Conservation (phyloP, 2,797 vertebrate species). For the Rhinophrynus dorsalis region DNA sequence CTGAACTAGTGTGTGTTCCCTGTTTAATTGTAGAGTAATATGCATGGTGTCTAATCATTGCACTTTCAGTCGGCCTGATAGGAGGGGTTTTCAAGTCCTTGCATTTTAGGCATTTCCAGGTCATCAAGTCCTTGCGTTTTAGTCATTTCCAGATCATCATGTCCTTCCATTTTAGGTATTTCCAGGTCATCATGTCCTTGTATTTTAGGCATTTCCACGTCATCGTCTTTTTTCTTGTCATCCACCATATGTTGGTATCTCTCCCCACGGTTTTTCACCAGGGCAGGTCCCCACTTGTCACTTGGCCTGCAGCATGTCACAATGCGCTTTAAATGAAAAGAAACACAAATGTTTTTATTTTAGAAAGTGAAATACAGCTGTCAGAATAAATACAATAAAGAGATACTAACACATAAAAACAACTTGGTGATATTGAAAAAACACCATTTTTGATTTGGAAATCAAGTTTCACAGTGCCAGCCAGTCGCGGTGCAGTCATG, state of each 20-base stretch:
- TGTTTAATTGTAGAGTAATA: too few relatives aligned
- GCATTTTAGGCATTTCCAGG: not conserved
- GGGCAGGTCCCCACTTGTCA: slow-evolving; percentile 84
- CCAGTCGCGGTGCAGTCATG: too few relatives aligned
- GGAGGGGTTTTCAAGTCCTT: slow-evolving; percentile 1
- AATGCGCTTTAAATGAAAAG: slow-evolving; percentile 73
- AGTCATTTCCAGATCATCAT: slow-evolving; percentile 13
- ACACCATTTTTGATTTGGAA: too few relatives aligned
- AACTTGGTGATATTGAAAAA: too few relatives aligned
- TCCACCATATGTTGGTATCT: slow-evolving; percentile 71
- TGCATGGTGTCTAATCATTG: too few relatives aligned
- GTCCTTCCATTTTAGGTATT: not conserved
- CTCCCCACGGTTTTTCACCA: slow-evolving; percentile 76
- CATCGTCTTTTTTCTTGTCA: slow-evolving; percentile 32
- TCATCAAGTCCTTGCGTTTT: not conserved
- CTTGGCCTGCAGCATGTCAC: slow-evolving; percentile 72
- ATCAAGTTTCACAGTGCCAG: too few relatives aligned
- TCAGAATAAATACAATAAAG: too few relatives aligned
- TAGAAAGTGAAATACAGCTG: too few relatives aligned
- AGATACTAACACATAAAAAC: too few relatives aligned
- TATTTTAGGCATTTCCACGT: slow-evolving; percentile 18
- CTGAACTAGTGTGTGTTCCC: too few relatives aligned
- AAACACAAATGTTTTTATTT: too few relatives aligned
- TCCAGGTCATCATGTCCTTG: not conserved
- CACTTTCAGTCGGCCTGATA: slow-evolving; percentile 21